These are phyloP conservation scores for Drosophila sulfurigaster DNA, from an alignment of 1,140 invertebrate species.

Conservation along the genomic window DNA sequence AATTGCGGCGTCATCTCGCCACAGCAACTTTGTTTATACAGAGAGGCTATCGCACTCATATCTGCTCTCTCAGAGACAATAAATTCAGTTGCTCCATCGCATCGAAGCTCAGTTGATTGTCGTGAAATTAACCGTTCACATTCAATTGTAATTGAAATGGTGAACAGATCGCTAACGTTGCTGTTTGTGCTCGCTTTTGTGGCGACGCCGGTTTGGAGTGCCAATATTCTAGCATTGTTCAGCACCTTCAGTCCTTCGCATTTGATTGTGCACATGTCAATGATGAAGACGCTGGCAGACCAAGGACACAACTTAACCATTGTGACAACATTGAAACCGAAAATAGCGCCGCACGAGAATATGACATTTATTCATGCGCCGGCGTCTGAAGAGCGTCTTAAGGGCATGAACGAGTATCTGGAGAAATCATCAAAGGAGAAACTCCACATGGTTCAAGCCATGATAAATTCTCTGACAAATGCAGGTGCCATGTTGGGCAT, in stretches of 20 bases:
- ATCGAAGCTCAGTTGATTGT: neutral
- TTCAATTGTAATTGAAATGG: neutral
- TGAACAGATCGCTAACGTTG: neutral
- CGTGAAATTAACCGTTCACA: neutral
- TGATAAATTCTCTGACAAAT: constrained; percentile 6
- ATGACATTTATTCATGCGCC: constrained; percentile 48
- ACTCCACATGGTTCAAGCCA: neutral
- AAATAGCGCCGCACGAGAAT: constrained; percentile 44
- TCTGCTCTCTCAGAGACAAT: neutral
- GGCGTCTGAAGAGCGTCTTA: neutral
- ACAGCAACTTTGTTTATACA: constrained; percentile 1
- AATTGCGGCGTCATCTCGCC: constrained; percentile 4
- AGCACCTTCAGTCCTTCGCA: constrained; percentile 58
- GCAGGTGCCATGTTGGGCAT: constrained; percentile 3
- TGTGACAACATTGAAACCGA: constrained; percentile 34
- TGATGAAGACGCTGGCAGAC: constrained; percentile 50
- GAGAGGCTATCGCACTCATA: neutral
- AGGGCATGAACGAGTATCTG: constrained; percentile 9
- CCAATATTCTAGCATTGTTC: constrained; percentile 62
- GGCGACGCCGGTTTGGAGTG: neutral
- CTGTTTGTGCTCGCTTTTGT: neutral
- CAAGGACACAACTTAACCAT: constrained; percentile 64
- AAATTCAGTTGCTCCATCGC: neutral
- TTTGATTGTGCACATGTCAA: constrained; percentile 60
- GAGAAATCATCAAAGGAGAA: constrained; percentile 24